Evolutionary conservation across 2,797 vertebrate species (phyloP).

Genomic region (Megalops cyprinoides): DNA sequence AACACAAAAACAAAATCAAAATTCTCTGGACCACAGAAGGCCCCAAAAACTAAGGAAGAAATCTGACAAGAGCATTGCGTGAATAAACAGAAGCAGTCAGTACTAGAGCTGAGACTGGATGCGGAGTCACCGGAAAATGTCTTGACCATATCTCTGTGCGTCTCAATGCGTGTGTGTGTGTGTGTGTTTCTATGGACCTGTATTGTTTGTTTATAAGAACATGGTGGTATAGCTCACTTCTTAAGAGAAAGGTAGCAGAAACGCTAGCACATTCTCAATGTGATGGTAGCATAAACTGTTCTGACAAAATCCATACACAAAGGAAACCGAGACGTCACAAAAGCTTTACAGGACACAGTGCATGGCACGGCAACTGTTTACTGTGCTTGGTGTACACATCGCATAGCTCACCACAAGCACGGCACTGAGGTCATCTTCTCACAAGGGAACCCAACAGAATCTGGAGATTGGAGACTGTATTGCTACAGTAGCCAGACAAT

Average conservation of each 20-base stretch:
- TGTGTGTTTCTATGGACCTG: not conserved
- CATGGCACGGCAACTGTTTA: not conserved
- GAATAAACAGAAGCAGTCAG: too few species aligned
- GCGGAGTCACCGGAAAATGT: too few species aligned
- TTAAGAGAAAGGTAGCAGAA: constrained; percentile 20
- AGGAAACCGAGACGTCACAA: not conserved
- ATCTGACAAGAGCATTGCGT: too few species aligned
- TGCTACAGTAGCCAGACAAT: not conserved
- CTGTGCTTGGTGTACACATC: not conserved
- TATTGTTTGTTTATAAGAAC: not conserved
- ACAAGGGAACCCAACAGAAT: not conserved
- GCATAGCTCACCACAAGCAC: not conserved
- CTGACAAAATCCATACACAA: constrained; percentile 15
- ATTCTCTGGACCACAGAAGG: not conserved
- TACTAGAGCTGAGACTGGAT: too few species aligned
- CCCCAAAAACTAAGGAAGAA: too few species aligned
- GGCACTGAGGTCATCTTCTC: not conserved
- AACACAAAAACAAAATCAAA: not conserved
- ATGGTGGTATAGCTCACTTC: not conserved
- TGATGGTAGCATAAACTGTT: not conserved
- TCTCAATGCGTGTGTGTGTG: not conserved
- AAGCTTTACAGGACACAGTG: not conserved
- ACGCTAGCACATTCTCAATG: not conserved
- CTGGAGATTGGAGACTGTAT: not conserved
- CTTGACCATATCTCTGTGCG: too few species aligned